Base-by-base conservation (phyloP, 2,797 vertebrate species). In the Enteromius afrohamiltoni region DNA sequence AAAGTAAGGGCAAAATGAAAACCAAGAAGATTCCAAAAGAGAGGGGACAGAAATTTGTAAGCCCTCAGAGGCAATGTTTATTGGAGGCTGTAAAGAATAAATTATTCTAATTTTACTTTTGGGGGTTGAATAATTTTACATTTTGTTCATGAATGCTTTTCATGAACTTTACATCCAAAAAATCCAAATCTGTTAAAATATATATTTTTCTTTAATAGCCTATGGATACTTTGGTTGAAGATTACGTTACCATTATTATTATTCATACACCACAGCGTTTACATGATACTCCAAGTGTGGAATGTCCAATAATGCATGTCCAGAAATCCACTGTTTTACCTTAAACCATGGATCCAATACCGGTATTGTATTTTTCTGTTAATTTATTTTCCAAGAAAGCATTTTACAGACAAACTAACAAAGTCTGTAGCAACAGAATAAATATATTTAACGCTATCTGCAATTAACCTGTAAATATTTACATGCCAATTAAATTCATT, bases 401-500 rank as follows among this genome's bases (percentile, higher is more conserved):
- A 2, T 77, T 77, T 62, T 19, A 77, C 9, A 3, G 4, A 8
- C 17, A 77, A 62, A 55, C 4, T 21, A 58, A 34, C 17, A 2
- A 14, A 53, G 21, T 55, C 37, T 62, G 4, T 77, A 77, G 76
- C 40, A 31, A n/a, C 37, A n/a, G 31, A 14, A 40, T 70, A 68
- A 42, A 55, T 16, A 55, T 42, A 53, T 64, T 53, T 65, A 19
- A 77, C 31, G 49, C 55, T 29, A 29, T 68, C 17, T 77, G 47
- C 23, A 68, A 68, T 68, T 76, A 53, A 76, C 80, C 80, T 78
- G 17, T 90, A 95, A 94, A 94, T 91, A 93, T 92, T 93, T 92
- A 92, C 23, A 79, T 88, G 89, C 83, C 90, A 91, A 93, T 93
- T 93, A 91, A 93, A 94, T 91, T 90, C 90, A 92, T 91, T 92